phyloP scores from a whole-genome alignment of 2,888 invertebrate genomes.

The Andrena marginata region DNA sequence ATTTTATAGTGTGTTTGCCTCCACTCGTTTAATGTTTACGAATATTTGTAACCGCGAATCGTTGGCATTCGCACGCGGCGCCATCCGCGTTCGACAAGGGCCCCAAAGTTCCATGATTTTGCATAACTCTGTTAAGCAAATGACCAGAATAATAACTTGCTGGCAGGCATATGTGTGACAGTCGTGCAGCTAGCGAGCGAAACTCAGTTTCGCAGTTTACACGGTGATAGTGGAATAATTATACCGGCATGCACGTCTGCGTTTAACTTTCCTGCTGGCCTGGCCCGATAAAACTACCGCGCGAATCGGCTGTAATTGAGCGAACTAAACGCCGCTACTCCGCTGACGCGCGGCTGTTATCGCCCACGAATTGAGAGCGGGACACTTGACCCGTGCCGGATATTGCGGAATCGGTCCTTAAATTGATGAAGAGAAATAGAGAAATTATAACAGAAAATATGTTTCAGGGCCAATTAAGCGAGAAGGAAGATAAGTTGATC shows the following conservation, averaged over 20 bases:
- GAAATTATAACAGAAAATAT: no score
- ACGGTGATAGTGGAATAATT: constrained; percentile 72
- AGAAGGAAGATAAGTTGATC: no score
- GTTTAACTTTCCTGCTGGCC: constrained; percentile 43
- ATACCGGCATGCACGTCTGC: constrained; percentile 49
- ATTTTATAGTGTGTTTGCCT: constrained; percentile 10
- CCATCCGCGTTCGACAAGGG: constrained; percentile 50
- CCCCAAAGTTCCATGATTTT: constrained; percentile 63
- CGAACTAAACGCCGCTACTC: constrained; percentile 5
- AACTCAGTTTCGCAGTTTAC: constrained; percentile 69
- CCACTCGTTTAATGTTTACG: constrained; percentile 41
- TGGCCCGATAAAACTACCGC: constrained; percentile 37
- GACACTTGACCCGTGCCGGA: not conserved
- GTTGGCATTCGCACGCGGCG: constrained; percentile 53
- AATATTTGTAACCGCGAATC: constrained; percentile 63
- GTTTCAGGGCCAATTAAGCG: no score
- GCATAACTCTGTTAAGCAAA: constrained; percentile 76
- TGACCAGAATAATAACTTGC: constrained; percentile 74
- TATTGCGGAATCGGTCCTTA: not conserved
- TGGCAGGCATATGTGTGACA: constrained; percentile 71
- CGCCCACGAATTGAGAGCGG: not conserved
- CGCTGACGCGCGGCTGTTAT: not conserved
- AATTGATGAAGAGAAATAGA: no score
- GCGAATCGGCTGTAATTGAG: constrained; percentile 41
- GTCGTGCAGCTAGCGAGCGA: constrained; percentile 49